Conservation (phyloP, 2,797 vertebrate species). For the Apogon hyalosoma region DNA sequence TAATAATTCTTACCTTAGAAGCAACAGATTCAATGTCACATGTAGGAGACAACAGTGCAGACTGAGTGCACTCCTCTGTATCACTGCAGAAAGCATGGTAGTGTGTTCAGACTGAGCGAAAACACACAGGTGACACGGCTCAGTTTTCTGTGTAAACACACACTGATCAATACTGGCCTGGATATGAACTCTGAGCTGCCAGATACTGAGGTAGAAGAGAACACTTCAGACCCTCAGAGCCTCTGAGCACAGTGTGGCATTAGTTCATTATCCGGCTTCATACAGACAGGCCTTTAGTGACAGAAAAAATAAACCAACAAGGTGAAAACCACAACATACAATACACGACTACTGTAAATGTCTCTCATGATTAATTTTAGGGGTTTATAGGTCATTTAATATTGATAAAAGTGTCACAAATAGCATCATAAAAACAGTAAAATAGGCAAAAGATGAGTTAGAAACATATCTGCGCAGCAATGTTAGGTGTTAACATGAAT, state of each 20-base stretch:
- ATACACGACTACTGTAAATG: too few relatives aligned
- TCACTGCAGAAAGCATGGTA: constrained; percentile 57
- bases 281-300: background rate
- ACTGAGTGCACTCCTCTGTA: constrained; percentile 9
- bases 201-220: constrained; percentile 31
- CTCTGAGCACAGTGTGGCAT: background rate
- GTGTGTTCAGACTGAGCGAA: constrained; percentile 44
- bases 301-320: background rate
- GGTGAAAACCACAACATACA: too few relatives aligned
- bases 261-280: background rate
- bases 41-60: constrained; percentile 32
- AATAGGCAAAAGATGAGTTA: too few relatives aligned
- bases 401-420: too few relatives aligned
- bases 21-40: constrained; percentile 42
- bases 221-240: constrained; percentile 2
- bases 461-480: too few relatives aligned
- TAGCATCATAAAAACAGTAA: too few relatives aligned
- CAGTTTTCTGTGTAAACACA: constrained; percentile 63
- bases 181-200: constrained; percentile 51
- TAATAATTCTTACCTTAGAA: constrained; percentile 66
- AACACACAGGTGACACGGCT: constrained; percentile 20
- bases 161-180: constrained; percentile 65
- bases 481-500: too few relatives aligned
- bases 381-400: too few relatives aligned
- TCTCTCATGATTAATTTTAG: too few relatives aligned